Evolutionary conservation across 2,888 invertebrate species (phyloP).

Genomic region (Hedya salicella): DNA sequence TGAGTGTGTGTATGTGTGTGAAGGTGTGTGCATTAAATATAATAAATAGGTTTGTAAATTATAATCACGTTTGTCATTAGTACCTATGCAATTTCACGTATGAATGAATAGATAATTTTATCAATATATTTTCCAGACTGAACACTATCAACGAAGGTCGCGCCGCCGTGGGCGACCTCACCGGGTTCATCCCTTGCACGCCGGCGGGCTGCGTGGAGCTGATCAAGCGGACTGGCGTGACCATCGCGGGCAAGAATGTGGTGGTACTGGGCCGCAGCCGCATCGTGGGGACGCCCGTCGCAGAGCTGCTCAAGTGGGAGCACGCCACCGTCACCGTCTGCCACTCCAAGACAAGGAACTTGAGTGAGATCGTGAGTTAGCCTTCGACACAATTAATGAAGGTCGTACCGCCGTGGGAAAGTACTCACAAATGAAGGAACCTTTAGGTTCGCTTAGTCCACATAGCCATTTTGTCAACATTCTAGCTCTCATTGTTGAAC

Average conservation of each 20-base stretch:
- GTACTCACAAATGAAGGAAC: too few relatives aligned
- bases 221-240: constrained; percentile 91
- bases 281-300: constrained; percentile 98
- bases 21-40: too few relatives aligned
- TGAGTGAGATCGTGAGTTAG: constrained; percentile 88
- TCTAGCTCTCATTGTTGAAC: too few relatives aligned
- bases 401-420: too few relatives aligned
- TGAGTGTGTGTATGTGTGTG: too few relatives aligned
- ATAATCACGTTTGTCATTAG: too few relatives aligned
- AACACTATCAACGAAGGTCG: constrained; percentile 97
- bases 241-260: constrained; percentile 92
- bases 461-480: too few relatives aligned
- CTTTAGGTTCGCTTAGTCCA: too few relatives aligned
- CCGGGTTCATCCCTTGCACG: constrained; percentile 97
- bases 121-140: constrained; percentile 81
- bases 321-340: constrained; percentile 98
- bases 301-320: constrained; percentile 97
- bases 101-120: not conserved
- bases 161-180: constrained; percentile 94
- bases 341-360: constrained; percentile 96
- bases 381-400: constrained; percentile 33
- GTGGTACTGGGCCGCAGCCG: constrained; percentile 98
- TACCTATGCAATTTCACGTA: too few relatives aligned
- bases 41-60: too few relatives aligned
- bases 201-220: constrained; percentile 98